Base-by-base conservation (phyloP, 2,888 invertebrate species). In the Eurytoma californica region DNA sequence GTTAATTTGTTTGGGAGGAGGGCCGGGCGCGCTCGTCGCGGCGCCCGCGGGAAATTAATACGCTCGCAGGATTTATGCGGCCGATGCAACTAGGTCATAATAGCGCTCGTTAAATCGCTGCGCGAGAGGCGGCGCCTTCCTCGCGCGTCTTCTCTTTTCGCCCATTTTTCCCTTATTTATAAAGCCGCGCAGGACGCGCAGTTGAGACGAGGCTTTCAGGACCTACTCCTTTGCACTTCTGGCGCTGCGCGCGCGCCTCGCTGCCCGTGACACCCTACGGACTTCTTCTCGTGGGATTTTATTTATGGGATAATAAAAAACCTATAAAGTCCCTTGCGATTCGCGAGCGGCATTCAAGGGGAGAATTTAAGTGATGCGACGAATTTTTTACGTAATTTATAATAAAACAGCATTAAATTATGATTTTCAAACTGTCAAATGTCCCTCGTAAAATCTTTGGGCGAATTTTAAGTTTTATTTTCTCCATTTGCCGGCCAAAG, bases 301-400 rank as follows among this genome's bases (percentile, higher is more conserved):
- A 68, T 68, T 68, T 68, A 68, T 30, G 68, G 55, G 68, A 30
- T 47, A 68, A n/a, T 55, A 68, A 68, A 55, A 53, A 28, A 55
- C 53, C 68, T 55, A 55, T 68, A 68, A 68, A 68, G 24, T 55
- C 65, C 9, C 68, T 51, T 14, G 51, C 13, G 3, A 65, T 49
- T 49, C 51, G 24, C 24, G 24, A 51, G 16, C 12, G 14, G 68
- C 68, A 14, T n/a, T 68, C 30, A 18, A 68, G 55, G 39, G 18
- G n/a, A 68, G 30, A 68, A 55, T 68, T 68, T 68, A 68, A 68
- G 30, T 20, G 55, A 55, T 18, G 55, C 55, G 68, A 68, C 30
- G 53, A 68, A 49, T 68, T 68, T 39, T 66, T 55, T 66, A 66
- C 49, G 28, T 55, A 53, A 67, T 53, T 53, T 53, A 53, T n/a